Conservation (phyloP, 2,888 invertebrate species). For the Arge pagana region DNA sequence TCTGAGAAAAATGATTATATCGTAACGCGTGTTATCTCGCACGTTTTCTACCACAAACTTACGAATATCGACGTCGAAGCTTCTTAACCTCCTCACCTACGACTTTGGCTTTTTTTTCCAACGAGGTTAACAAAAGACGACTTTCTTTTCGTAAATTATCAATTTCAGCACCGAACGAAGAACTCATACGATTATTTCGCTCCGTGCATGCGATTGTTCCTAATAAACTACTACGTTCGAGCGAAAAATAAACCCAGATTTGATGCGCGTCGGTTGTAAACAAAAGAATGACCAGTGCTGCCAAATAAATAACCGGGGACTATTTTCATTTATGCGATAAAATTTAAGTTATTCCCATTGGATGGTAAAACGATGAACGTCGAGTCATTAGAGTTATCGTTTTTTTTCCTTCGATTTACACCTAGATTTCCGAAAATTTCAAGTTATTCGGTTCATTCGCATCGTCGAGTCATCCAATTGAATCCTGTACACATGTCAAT, state of each 20-base stretch:
- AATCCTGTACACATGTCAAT: not conserved
- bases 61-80: conserved; percentile 28
- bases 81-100: conserved; percentile 24
- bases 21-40: not conserved
- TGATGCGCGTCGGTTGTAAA: conserved; percentile 19
- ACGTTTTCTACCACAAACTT: conserved; percentile 23
- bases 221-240: not conserved
- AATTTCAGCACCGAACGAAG: conserved; percentile 28
- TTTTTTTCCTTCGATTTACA: too few species aligned
- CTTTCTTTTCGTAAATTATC: conserved; percentile 37
- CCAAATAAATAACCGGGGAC: too few species aligned
- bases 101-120: conserved; percentile 29
- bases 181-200: conserved; percentile 26
- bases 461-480: not conserved
- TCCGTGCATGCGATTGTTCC: not conserved
- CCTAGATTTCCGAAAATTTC: too few species aligned
- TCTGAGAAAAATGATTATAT: not conserved
- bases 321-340: too few species aligned
- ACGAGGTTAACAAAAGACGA: conserved; percentile 29
- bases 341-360: too few species aligned
- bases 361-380: too few species aligned
- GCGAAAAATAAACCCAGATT: conserved; percentile 4
- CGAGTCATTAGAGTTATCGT: too few species aligned
- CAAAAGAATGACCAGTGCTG: conserved; percentile 10
- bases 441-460: not conserved